phyloP scores from a whole-genome alignment of 2,797 vertebrate genomes.

The Nannoperca obscura region DNA sequence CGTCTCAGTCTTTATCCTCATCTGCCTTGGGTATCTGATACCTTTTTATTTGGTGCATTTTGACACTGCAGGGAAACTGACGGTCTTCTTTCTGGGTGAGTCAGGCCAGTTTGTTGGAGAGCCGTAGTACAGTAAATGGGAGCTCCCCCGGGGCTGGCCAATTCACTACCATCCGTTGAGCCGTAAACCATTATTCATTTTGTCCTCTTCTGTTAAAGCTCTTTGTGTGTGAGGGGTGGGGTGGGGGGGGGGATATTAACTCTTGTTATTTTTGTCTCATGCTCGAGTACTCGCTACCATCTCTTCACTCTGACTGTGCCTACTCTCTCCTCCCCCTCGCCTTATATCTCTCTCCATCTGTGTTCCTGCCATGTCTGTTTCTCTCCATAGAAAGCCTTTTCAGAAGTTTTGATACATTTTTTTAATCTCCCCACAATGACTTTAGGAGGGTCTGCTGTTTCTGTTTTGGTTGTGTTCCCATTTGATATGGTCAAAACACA shows the following conservation, averaged over 20 bases:
- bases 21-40: neutral
- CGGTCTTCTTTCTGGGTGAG: constrained; percentile 21
- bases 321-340: constrained; percentile 36
- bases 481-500: neutral
- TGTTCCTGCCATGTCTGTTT: constrained; percentile 16
- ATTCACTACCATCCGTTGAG: constrained; percentile 53
- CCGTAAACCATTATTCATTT: constrained; percentile 55
- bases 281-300: constrained; percentile 49
- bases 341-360: constrained; percentile 41
- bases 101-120: constrained; percentile 44
- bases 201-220: constrained; percentile 47
- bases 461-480: neutral
- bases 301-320: constrained; percentile 29
- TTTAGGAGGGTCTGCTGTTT: constrained; percentile 8
- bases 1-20: neutral
- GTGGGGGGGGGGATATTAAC: constrained; percentile 32
- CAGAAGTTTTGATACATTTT: neutral
- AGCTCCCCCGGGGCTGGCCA: constrained; percentile 38
- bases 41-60: neutral
- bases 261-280: constrained; percentile 59
- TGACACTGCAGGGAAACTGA: neutral
- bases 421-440: neutral
- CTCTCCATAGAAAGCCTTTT: constrained; percentile 6
- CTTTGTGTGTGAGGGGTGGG: constrained; percentile 38
- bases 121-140: constrained; percentile 52